Evolutionary conservation across 2,113 vertebrate species (phyloP), one percentile per base, ranked within the genome.

Genomic region (Hassar affinis): DNA sequence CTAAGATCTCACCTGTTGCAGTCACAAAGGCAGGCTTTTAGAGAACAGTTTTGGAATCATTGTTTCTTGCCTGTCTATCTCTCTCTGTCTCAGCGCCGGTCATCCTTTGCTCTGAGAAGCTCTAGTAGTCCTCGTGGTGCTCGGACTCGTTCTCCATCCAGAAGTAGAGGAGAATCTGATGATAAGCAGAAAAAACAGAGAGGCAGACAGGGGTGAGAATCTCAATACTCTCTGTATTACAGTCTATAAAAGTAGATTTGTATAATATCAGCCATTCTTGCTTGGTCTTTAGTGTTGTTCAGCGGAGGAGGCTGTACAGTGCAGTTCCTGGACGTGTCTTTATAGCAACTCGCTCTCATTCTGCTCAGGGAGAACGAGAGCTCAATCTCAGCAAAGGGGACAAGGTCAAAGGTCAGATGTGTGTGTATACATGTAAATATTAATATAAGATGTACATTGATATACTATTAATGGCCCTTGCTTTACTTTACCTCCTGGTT

Each of bases 371-470:
- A 5, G 96, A 98, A 76, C 93, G 95, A 9, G 96, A 97, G 88
- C 94, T 98, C 81, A 94, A 93, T 33, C 89, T 98, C 83, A 98
- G 91, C 92, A 97, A 97, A 90, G 97, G 97, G 11, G 97, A 98
- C 92, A 97, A 95, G 89, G 96, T 97, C 83, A 98, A 97, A 96
- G 96, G 96, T 97, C 91, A 91, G 88, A 84, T 2, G 3, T 78
- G 33, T 85, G 20, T 84, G 45, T 82, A 42, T 59, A 18, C 20
- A 11, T 54, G 17, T 75, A 33, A 33, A 33, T 72, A 18, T 33
- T 20, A 20, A 33, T 52, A 33, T 18, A 33, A 42, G 27, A 6
- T 6, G 49, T 0, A 72, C 0, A 61, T 45, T 51, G 1, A 18
- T 4, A 14, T 30, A 35, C 6, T 71, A 10, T 25, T 38, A 4